phyloP scores from a whole-genome alignment of 2,113 vertebrate species.

The Lutjanus erythropterus region DNA sequence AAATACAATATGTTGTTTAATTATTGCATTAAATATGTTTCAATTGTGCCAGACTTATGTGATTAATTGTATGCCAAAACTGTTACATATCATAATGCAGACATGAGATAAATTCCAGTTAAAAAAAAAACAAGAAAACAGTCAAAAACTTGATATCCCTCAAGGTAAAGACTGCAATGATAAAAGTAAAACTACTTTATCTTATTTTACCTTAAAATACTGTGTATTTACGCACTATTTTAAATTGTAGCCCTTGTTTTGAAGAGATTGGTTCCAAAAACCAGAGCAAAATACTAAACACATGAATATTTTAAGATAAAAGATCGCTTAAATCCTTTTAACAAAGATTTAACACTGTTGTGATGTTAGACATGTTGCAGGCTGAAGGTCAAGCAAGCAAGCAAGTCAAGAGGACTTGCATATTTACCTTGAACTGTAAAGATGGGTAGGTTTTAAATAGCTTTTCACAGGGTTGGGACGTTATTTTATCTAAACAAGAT shows the following conservation, averaged over 20 bases:
- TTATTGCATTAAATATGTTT: not conserved
- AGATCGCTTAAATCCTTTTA: not conserved
- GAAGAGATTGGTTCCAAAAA: not conserved
- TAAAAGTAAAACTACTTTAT: not conserved
- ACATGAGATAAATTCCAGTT: not conserved
- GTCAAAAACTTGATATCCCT: not conserved
- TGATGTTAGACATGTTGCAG: not conserved
- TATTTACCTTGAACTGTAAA: not conserved
- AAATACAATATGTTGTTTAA: not conserved
- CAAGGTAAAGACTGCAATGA: not conserved
- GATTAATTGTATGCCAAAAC: not conserved
- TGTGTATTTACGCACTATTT: not conserved
- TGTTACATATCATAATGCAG: not conserved
- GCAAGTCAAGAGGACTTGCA: not conserved
- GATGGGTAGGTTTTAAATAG: not conserved
- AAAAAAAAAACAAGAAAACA: not conserved
- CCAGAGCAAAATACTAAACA: not conserved
- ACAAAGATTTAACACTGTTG: not conserved
- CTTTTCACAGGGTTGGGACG: not conserved
- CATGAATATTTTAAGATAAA: not conserved
- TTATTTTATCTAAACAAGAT: not conserved
- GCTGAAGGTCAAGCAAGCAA: not conserved
- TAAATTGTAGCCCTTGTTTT: slow-evolving; percentile 19
- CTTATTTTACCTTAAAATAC: not conserved
- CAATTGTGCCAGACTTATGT: not conserved